Conservation (phyloP, 2,797 vertebrate species). For the Yasuhikotakia modesta region DNA sequence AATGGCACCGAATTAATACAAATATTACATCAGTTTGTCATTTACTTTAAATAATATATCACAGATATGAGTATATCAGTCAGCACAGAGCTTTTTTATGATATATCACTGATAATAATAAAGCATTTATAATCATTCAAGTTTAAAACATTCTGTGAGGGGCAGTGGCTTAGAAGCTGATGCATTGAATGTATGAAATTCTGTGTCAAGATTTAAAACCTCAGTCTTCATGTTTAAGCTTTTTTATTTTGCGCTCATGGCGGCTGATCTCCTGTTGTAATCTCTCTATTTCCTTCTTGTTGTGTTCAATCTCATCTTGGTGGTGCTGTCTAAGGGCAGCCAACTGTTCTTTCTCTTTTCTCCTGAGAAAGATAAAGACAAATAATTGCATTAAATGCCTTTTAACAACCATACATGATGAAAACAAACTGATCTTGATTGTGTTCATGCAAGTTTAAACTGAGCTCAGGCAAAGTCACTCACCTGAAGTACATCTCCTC, state of each 20-base stretch:
- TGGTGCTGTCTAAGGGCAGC: slow-evolving; percentile 82
- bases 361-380: slow-evolving; percentile 70
- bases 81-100: not conserved
- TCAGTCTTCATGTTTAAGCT: slow-evolving; percentile 79
- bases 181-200: not conserved
- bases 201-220: not conserved
- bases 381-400: not conserved
- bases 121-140: too few species aligned
- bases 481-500: slow-evolving; percentile 93
- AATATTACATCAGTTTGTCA: not conserved
- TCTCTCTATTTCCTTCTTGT: slow-evolving; percentile 87
- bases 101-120: not conserved
- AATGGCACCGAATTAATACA: not conserved
- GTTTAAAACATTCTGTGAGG: not conserved
- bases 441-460: not conserved
- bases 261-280: slow-evolving; percentile 88
- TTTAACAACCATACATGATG: not conserved
- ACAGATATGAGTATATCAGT: not conserved
- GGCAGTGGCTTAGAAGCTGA: not conserved
- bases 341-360: slow-evolving; percentile 84
- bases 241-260: slow-evolving; percentile 85
- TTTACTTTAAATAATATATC: not conserved
- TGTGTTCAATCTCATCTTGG: slow-evolving; percentile 85
- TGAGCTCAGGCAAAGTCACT: not conserved
- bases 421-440: not conserved